phyloP scores from a whole-genome alignment of 37 sponge, comb jelly and placozoan genomes.

The Diacarnus erythraeanus region DNA sequence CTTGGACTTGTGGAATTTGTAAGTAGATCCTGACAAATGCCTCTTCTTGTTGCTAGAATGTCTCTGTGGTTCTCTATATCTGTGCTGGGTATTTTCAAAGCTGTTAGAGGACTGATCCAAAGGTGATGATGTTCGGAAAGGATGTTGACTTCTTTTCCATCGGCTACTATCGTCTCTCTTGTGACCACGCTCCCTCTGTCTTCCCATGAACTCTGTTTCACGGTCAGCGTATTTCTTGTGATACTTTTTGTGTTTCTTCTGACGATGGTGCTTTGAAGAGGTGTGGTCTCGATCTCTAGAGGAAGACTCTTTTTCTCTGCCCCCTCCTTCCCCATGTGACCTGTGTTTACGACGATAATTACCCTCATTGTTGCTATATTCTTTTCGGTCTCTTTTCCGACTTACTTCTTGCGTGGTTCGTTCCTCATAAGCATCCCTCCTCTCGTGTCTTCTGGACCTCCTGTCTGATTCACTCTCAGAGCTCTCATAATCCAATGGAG shows the following conservation, averaged over 20 bases:
- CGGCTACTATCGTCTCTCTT: not conserved
- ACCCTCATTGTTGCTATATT: not conserved
- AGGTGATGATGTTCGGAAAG: not conserved
- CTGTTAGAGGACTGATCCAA: not conserved
- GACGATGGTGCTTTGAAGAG: conserved; percentile 2
- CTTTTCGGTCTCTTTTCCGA: not conserved
- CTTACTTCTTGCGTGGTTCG: no score
- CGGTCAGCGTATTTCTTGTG: not conserved
- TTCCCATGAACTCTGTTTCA: not conserved
- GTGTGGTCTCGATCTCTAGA: not conserved
- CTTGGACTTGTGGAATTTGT: not conserved
- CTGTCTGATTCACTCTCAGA: conserved; percentile 7
- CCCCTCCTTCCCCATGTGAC: not conserved
- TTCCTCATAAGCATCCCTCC: no score
- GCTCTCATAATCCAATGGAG: not conserved
- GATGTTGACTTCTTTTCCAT: not conserved
- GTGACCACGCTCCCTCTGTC: not conserved
- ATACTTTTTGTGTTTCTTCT: not conserved
- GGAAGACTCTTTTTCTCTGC: not conserved
- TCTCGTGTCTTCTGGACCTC: not conserved
- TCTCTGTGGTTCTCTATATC: not conserved
- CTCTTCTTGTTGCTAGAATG: not conserved
- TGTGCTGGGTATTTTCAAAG: not conserved
- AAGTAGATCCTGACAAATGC: not conserved
- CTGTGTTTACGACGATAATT: not conserved